Evolutionary conservation across 1,140 invertebrate genomes (phyloP).

Genomic region (Apis florea): DNA sequence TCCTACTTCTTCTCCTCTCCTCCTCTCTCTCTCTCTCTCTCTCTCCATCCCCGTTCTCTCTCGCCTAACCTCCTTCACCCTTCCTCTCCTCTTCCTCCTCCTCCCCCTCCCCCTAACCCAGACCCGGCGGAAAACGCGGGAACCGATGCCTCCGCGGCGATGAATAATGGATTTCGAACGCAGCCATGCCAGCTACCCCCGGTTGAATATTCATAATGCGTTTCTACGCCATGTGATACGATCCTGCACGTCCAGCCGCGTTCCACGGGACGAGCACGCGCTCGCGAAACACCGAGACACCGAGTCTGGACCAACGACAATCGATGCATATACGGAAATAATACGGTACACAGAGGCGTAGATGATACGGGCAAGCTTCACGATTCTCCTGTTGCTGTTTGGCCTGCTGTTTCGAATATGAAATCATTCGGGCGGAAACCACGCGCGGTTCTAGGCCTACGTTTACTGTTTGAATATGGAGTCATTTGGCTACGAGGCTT

Average conservation of each 20-base stretch:
- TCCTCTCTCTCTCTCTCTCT: no score
- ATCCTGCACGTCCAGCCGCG: conserved; percentile 15
- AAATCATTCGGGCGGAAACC: background rate
- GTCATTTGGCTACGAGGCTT: background rate
- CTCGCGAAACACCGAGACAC: conserved; percentile 7
- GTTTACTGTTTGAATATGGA: conserved; percentile 31
- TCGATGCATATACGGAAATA: conserved; percentile 6
- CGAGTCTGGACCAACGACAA: conserved; percentile 3
- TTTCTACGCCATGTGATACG: conserved; percentile 45
- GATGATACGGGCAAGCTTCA: background rate
- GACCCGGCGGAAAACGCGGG: conserved; percentile 64
- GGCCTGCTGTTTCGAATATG: background rate
- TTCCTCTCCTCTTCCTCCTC: background rate
- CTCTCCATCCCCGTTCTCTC: no score
- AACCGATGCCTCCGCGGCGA: conserved; percentile 68
- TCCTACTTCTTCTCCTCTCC: no score
- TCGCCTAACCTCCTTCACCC: no score
- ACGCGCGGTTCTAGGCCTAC: background rate
- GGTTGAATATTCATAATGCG: conserved; percentile 78
- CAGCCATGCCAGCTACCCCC: conserved; percentile 72
- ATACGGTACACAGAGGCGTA: background rate
- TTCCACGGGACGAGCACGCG: conserved; percentile 16
- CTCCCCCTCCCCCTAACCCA: background rate
- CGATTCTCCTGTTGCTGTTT: background rate
- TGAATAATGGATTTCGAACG: conserved; percentile 78